Base-by-base conservation (phyloP, 1,140 invertebrate genomes). In the Scaptomyza montana region DNA sequence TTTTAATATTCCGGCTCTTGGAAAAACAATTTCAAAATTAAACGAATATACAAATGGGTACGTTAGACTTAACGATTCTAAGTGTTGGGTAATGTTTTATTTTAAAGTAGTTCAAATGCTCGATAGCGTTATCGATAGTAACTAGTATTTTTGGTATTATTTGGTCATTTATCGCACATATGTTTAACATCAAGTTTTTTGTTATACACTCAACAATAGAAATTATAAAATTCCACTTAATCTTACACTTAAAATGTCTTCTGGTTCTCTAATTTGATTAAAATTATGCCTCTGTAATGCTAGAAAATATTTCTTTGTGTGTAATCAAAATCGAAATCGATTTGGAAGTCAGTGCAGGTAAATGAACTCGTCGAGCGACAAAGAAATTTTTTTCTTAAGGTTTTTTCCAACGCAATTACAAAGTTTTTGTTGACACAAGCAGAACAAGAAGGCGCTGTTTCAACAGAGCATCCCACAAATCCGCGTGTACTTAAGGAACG, bases 291-390 rank as follows among this genome's bases (percentile, higher is more conserved):
- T 71, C 54, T 89, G 84, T 89, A 89, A 89, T 89, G 84, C 84
- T 89, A 84, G 84, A 89, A 77, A 90, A 92, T 55, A 82, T 92
- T 47, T 92, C 90, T 5, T 63, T 92, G 74, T 92, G 90, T 89
- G 80, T 92, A 43, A 81, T 92, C 73, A 92, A 89, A 80, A 90
- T 92, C 78, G 90, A 92, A 86, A 78, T 87, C 59, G 87, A 92
- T 74, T 80, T 80, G 77, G 77, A 81, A 69, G 30, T 71, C 55
- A 71, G 55, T 55, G 76, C 53, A 77, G 90, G 84, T 89, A 60
- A 87, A 49, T 13, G 41, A 60, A 55, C 13, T 19, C 28, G 7
- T 19, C 43, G 0, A 46, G 45, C 7, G 12, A 77, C 73, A 77
- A 77, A 76, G 59, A 25, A 55, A 36, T n/a, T n/a, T 8, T 46